These are phyloP conservation scores for Sylvia borin DNA, from an alignment of 2,797 vertebrate genomes.

Conservation along the genomic window DNA sequence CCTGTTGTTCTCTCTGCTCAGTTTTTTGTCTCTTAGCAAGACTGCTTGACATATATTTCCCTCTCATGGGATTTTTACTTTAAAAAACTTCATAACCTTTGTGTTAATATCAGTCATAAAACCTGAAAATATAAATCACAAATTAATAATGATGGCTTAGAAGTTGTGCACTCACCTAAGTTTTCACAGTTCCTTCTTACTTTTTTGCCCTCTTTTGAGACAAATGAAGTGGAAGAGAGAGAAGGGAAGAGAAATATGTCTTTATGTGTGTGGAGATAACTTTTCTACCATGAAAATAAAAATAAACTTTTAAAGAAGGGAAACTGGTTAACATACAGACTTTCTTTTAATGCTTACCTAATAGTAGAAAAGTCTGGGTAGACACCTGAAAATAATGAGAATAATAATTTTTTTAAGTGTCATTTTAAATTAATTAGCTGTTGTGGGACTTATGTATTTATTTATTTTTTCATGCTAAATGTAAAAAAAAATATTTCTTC, in stretches of 20 bases:
- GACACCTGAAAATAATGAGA: not conserved
- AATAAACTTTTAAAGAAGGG: not conserved
- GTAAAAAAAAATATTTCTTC: not conserved
- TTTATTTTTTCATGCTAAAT: not conserved
- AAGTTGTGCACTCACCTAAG: not conserved
- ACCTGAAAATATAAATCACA: not conserved
- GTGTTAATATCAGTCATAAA: not conserved
- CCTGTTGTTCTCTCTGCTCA: not conserved
- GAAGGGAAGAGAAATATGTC: not conserved
- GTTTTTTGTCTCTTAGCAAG: rapidly evolving
- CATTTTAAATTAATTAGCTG: not conserved
- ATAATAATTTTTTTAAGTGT: not conserved
- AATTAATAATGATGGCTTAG: not conserved
- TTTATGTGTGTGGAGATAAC: not conserved
- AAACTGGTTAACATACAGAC: not conserved
- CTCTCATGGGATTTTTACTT: not conserved
- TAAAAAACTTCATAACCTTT: not conserved
- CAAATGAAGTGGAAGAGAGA: not conserved
- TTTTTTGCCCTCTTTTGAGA: not conserved
- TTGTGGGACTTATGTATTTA: not conserved
- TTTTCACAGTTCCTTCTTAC: not conserved
- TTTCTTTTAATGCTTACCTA: not conserved
- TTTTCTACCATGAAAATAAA: not conserved
- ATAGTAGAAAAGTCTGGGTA: not conserved
- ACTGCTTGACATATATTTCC: not conserved